Conservation (phyloP, 2,888 invertebrate genomes). For the Meiosimyza platycephala region DNA sequence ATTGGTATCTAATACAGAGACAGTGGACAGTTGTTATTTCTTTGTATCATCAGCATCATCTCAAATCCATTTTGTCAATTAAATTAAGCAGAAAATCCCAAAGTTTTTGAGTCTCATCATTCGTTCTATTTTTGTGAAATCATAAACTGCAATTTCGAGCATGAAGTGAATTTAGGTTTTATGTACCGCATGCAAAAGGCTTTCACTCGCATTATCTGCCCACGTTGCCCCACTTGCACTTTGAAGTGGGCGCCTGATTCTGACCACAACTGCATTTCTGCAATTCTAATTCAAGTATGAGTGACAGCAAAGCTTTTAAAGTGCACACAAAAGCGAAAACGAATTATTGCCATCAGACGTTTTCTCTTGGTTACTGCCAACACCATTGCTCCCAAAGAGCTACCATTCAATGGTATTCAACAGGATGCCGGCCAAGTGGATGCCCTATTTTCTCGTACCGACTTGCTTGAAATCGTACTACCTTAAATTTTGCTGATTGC, state of each 20-base stretch:
- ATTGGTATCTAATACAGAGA: no score
- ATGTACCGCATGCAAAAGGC: no score
- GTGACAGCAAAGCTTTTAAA: conserved; percentile 14
- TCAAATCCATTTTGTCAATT: conserved; percentile 40
- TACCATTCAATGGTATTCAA: conserved; percentile 27
- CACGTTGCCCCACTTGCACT: background rate
- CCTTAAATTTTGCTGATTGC: conserved; percentile 44
- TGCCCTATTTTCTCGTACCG: background rate
- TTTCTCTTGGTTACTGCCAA: background rate
- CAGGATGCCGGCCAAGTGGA: conserved; percentile 32
- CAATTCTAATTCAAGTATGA: conserved; percentile 26
- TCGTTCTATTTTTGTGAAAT: conserved; percentile 17
- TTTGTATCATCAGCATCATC: no score
- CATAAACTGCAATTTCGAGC: conserved; percentile 26
- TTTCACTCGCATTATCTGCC: background rate
- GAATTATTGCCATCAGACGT: conserved; percentile 32
- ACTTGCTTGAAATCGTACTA: conserved; percentile 8
- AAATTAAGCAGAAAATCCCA: conserved; percentile 41
- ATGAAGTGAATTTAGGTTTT: no score
- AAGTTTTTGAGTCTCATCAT: background rate
- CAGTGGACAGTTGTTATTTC: no score
- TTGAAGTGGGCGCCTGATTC: background rate
- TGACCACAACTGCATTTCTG: conserved; percentile 15
- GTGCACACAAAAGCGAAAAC: conserved; percentile 41
- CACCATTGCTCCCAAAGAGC: background rate